phyloP scores from a whole-genome alignment of 2,797 vertebrate species.

The Heliangelus exortis region DNA sequence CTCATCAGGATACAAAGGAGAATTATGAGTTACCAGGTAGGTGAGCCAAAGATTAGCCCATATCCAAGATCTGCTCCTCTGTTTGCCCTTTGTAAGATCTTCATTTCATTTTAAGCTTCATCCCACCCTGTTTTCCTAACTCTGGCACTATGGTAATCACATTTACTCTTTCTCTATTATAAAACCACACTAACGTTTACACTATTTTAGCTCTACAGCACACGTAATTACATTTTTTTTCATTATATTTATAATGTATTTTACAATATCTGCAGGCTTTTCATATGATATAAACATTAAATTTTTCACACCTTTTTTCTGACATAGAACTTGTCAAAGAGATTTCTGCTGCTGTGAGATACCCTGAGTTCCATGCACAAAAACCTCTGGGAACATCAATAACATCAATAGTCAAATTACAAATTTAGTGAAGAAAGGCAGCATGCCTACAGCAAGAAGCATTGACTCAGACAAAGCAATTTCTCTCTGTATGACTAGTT shows the following conservation, averaged over 20 bases:
- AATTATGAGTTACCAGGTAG: background rate
- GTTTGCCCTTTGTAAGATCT: background rate
- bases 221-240: background rate
- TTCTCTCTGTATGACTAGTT: background rate
- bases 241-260: background rate
- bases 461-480: background rate
- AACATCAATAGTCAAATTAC: background rate
- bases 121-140: background rate
- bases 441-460: background rate
- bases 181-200: background rate
- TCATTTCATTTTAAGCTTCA: background rate
- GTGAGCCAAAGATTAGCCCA: background rate
- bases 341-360: background rate
- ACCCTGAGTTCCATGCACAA: background rate
- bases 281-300: background rate
- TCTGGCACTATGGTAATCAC: background rate
- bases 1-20: background rate
- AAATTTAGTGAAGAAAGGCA: background rate
- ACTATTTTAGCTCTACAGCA: background rate
- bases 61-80: background rate
- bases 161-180: background rate
- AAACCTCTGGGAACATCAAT: background rate
- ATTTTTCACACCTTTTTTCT: background rate
- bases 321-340: background rate
- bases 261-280: background rate